Evolutionary conservation across 2,113 vertebrate species (phyloP).

Genomic region (Copsychus sechellarum): DNA sequence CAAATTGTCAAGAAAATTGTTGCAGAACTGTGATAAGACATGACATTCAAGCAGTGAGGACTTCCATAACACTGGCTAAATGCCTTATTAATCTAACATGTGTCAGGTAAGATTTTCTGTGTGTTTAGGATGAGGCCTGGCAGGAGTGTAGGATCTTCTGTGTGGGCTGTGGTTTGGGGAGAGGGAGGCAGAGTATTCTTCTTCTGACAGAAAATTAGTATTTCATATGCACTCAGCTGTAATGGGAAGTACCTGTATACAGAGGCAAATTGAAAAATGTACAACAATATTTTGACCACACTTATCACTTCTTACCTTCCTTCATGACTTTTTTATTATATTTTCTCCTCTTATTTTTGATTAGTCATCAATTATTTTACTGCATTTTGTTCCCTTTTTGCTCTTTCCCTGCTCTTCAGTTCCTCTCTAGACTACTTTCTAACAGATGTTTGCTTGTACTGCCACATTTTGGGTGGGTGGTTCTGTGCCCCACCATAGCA

Average conservation of each 20-base stretch:
- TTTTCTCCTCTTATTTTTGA: neutral
- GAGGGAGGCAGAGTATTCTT: neutral
- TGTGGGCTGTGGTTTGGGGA: neutral
- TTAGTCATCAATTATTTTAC: neutral
- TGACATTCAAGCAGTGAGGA: neutral
- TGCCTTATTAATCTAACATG: slow-evolving; percentile 11
- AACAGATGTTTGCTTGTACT: neutral
- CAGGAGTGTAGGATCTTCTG: neutral
- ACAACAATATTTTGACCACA: neutral
- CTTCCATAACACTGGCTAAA: neutral
- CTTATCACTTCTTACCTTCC: neutral
- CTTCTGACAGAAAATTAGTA: neutral
- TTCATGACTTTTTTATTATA: neutral
- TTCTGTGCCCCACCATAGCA: neutral
- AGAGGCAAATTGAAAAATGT: neutral
- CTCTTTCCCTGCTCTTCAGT: neutral
- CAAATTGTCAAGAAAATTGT: slow-evolving; percentile 31
- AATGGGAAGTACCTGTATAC: neutral
- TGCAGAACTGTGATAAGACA: neutral
- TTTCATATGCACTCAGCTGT: neutral
- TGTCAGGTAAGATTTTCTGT: neutral
- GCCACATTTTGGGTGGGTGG: neutral
- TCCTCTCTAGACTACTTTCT: neutral
- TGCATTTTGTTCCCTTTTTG: neutral
- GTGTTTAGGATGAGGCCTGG: neutral